Evolutionary conservation across 2,113 vertebrate genomes (phyloP), one percentile per base, ranked within the genome.

Genomic region (Podarcis raffonei): DNA sequence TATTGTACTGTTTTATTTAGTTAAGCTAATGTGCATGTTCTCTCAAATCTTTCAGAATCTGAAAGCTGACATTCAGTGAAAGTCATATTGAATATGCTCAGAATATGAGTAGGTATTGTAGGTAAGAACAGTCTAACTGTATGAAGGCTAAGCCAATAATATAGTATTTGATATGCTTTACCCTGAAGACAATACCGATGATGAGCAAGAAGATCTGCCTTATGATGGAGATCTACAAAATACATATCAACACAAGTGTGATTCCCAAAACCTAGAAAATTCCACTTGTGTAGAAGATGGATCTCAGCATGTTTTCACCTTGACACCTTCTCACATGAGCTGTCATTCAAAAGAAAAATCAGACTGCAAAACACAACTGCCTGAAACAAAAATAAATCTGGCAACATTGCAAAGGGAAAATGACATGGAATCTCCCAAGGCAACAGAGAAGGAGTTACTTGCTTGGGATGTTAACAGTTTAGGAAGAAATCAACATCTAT

Each of bases 141-240:
- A 95, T 94, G 90, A 93, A 85, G 92, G 91, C 84, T 95, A 89
- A 42, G 87, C 81, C 68, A 92, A 80, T 12, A 76, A 92, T 5
- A 77, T 42, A 1, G 23, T 83, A 77, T 92, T 90, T 88, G 93
- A 91, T 11, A 37, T 88, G 27, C 9, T 84, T 13, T 95, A 96
- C 81, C 68, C 84, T 30, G 95, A 94, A 85, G 95, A 96, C 48
- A 96, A 92, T 48, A 98, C 96, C 32, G 97, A 96, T 12, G 97
- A 97, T 83, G 97, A 98, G 22, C 97, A 98, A 62, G 97, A 98
- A 15, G 97, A 98, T 3, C 94, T 98, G n/a, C 97, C 97, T 69
- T 97, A 95, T 20, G 97, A 98, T 88, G 95, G 89, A 4, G 91
- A 93, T 3, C 66, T 92, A 16, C 91, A 87, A 74, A 68, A 39